These are phyloP conservation scores for Catharus minimus DNA, from an alignment of 2,113 vertebrate species.

Conservation along the genomic window DNA sequence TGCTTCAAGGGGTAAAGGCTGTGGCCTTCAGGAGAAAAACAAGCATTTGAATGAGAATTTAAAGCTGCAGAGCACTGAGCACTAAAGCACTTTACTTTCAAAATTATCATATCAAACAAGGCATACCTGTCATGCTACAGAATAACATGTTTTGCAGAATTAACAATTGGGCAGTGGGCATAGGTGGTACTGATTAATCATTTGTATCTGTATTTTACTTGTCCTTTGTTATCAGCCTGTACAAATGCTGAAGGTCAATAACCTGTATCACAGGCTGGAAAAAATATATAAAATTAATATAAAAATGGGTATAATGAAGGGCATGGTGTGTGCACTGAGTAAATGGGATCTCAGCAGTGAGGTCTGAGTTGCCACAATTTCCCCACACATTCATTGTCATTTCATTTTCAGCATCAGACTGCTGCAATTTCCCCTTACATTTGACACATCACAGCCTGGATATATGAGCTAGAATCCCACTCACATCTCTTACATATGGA, in stretches of 20 bases:
- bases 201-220: not conserved
- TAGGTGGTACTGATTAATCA: not conserved
- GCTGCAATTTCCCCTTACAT: not conserved
- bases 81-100: not conserved
- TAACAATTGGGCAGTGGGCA: not conserved
- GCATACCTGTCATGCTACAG: not conserved
- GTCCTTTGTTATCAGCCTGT: not conserved
- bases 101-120: not conserved
- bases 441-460: not conserved
- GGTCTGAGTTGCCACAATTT: not conserved
- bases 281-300: not conserved
- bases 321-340: not conserved
- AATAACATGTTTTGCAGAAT: not conserved
- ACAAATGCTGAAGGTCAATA: not conserved
- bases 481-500: not conserved
- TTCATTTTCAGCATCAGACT: not conserved
- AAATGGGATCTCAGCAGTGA: not conserved
- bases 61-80: not conserved
- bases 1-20: not conserved
- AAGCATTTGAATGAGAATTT: not conserved
- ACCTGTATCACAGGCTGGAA: not conserved
- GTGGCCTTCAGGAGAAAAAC: not conserved
- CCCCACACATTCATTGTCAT: not conserved
- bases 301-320: not conserved
- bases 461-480: not conserved